These are phyloP conservation scores for Cygnus buccinator DNA, from an alignment of 2,113 vertebrate genomes.

Conservation along the genomic window DNA sequence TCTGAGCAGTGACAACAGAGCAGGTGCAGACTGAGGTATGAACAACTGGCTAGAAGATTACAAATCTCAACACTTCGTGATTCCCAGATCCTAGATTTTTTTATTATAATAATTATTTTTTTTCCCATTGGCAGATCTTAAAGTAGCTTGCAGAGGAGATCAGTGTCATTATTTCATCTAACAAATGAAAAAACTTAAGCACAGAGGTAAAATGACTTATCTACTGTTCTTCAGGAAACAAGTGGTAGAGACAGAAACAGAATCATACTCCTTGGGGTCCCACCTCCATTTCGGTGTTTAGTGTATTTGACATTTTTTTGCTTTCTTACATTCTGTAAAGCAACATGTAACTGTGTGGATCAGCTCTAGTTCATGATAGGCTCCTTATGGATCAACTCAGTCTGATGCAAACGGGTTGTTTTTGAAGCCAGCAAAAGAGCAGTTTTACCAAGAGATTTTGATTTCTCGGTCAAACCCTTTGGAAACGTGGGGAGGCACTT, in stretches of 20 bases:
- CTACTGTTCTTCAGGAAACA: not conserved
- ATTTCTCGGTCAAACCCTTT: not conserved
- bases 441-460: not conserved
- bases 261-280: not conserved
- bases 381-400: not conserved
- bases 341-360: not conserved
- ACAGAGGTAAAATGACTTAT: not conserved
- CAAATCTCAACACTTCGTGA: not conserved
- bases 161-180: not conserved
- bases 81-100: not conserved
- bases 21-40: not conserved
- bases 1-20: not conserved
- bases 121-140: not conserved
- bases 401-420: not conserved
- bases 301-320: not conserved
- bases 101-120: not conserved
- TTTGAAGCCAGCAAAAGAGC: not conserved
- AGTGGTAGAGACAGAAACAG: not conserved
- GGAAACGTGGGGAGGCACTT: not conserved
- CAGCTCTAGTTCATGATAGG: not conserved
- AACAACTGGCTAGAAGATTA: not conserved
- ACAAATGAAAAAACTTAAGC: not conserved
- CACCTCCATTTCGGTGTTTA: not conserved
- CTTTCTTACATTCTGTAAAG: not conserved
- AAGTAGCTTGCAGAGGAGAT: not conserved